Evolutionary conservation across 2,888 invertebrate species (phyloP).

Genomic region (Ophonus ardosiacus): DNA sequence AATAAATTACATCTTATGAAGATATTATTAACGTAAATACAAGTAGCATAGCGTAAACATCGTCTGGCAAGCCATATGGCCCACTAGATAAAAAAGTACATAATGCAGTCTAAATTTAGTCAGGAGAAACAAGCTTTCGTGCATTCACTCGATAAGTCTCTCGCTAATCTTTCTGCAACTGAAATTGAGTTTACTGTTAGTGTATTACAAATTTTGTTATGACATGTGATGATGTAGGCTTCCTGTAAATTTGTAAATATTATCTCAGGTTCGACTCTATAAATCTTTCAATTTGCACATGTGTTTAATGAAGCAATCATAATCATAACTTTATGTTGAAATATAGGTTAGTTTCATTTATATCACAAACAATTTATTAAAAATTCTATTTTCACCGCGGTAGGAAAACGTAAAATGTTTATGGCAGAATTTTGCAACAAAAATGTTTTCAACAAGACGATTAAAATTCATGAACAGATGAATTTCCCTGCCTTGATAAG

Average conservation of each 20-base stretch:
- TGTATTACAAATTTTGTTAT: conserved; percentile 21
- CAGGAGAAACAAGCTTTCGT: background rate
- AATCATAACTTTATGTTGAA: conserved; percentile 44
- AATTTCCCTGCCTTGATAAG: no score
- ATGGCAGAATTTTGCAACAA: background rate
- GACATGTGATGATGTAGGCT: conserved; percentile 34
- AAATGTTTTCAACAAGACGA: background rate
- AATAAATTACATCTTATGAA: conserved; percentile 53
- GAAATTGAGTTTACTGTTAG: background rate
- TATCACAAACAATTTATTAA: conserved; percentile 30
- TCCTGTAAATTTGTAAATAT: conserved; percentile 39
- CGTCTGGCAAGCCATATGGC: conserved; percentile 44
- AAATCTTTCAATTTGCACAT: conserved; percentile 18
- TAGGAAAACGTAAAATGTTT: conserved; percentile 22
- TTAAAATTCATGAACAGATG: no score
- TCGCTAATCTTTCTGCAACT: conserved; percentile 22
- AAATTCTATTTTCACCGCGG: background rate
- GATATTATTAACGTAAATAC: conserved; percentile 57
- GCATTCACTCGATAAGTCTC: conserved; percentile 6
- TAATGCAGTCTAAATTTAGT: conserved; percentile 45
- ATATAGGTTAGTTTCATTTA: conserved; percentile 25
- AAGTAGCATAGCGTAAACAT: conserved; percentile 35
- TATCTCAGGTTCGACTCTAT: conserved; percentile 12
- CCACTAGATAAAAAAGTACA: background rate
- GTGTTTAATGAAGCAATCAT: conserved; percentile 34